Evolutionary conservation across 2,888 invertebrate species (phyloP), one percentile per base, ranked within the genome.

Genomic region (Hemistola chrysoprasaria): DNA sequence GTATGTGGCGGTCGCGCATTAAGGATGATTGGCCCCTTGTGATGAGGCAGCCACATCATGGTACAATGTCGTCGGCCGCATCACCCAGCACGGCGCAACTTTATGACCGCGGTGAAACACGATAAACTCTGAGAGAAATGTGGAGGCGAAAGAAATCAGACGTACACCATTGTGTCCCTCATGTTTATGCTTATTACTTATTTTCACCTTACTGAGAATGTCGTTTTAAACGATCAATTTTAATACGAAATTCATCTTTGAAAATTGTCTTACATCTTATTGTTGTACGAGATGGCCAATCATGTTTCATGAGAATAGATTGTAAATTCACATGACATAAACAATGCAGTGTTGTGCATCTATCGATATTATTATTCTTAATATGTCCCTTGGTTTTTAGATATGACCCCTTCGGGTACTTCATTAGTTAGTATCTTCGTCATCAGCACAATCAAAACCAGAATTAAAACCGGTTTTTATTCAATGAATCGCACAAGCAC

Each of bases 1-100:
- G 85, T 86, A 86, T 86, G 87, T 86, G 86, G 81, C 81, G 83
- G 79, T 79, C 77, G 84, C 80, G 78, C 83, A 86, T 86, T 87
- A 87, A 85, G 82, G 80, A 86, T 86, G 87, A 88, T 88, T 87
- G 87, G 81, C 83, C 79, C 76, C 84, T 86, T 86, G 85, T 87
- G 87, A 88, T 86, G 87, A 87, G 81, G 75, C 80, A 70, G 81
- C 79, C 81, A 82, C 85, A 85, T 85, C 87, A 84, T 84, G 78
- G 71, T 71, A 85, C 85, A 84, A 83, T 85, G 86, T 87, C 86
- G 75, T 78, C 76, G 74, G 77, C 73, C 77, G 73, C 79, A 77
- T 75, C 68, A 73, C 73, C 66, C 70, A 65, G 60, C 75, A 71
- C 67, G 73, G 60, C 75, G 71, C 67, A 73, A 76, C 74, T 86